These are phyloP conservation scores for Drosophila rhopaloa DNA, from an alignment of 1,140 invertebrate genomes.

Conservation along the genomic window DNA sequence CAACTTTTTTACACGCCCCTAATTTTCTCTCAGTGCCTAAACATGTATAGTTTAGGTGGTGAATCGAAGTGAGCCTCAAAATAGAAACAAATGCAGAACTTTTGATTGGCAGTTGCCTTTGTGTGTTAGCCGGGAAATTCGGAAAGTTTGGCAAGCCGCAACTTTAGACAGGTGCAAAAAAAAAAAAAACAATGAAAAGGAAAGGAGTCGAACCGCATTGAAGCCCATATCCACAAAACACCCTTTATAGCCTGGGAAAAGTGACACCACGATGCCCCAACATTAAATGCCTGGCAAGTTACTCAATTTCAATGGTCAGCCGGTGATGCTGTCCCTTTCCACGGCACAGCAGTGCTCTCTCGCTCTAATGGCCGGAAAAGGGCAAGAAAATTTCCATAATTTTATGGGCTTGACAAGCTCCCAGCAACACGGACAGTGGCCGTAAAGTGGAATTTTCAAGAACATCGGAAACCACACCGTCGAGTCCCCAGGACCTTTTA, in stretches of 20 bases:
- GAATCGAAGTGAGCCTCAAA: conserved; percentile 28
- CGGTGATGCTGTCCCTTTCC: neutral
- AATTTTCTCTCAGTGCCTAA: conserved; percentile 7
- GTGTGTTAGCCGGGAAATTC: conserved; percentile 41
- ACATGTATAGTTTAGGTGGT: conserved; percentile 11
- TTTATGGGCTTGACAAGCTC: conserved; percentile 70
- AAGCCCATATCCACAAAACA: neutral
- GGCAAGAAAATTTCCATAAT: conserved; percentile 77
- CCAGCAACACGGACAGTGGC: conserved; percentile 33
- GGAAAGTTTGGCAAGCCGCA: conserved; percentile 53
- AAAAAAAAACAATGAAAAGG: conserved; percentile 1
- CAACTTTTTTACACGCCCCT: neutral
- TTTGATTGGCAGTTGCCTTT: conserved; percentile 78
- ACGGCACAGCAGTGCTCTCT: neutral
- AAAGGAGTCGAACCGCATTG: conserved; percentile 1
- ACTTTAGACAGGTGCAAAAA: conserved; percentile 65
- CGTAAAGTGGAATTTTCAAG: conserved; percentile 70
- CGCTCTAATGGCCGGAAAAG: conserved; percentile 67
- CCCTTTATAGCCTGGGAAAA: conserved; percentile 39
- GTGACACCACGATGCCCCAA: conserved; percentile 44
- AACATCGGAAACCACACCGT: conserved; percentile 53
- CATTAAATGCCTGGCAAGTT: conserved; percentile 40
- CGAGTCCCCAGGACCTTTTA: conserved; percentile 34
- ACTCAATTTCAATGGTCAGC: conserved; percentile 50
- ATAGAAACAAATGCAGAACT: conserved; percentile 56